Evolutionary conservation across 2,797 vertebrate genomes (phyloP), one percentile per base, ranked within the genome.

Genomic region (Silurus aristotelis): DNA sequence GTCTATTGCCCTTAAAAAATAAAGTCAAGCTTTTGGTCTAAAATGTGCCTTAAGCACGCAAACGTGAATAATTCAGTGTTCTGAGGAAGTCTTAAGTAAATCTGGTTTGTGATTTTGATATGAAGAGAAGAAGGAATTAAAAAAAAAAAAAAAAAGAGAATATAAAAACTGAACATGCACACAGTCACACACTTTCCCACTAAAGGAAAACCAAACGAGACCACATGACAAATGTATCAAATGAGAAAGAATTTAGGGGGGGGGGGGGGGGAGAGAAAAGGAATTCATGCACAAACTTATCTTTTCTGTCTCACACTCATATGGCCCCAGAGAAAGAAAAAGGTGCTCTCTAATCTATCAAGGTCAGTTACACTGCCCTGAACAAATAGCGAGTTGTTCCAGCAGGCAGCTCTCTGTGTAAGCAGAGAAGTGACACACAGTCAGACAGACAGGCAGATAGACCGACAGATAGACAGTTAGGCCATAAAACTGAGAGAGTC

Each of bases 341-440:
- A 93, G 91, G 89, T 88, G 90, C 89, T 92, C 90, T 90, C 89
- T 94, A 95, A 95, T 95, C 94, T 94, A 93, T 93, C 93, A 95
- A 95, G 95, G 95, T 95, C 95, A 95, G 94, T 89, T 46, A 91
- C 92, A 93, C 93, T 92, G 93, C 91, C 91, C 93, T 89, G 87
- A 91, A 91, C 93, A 91, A 93, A 93, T 90, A 92, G 88, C 84
- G 81, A 91, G 91, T 92, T 93, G 92, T 93, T 94, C 92, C 90
- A 86, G 82, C 67, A 80, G 91, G 90, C 92, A 84, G 91, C 92
- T 84, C 92, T 87, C 90, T 88, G 87, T 89, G 88, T 88, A 90
- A 88, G 88, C 87, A 89, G 85, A 89, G 88, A 89, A 87, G 80
- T 81, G 87, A 90, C 83, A 83, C 87, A 78, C 72, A 85, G 84